phyloP scores from a whole-genome alignment of 2,888 invertebrate genomes.

The Tipula helvola region DNA sequence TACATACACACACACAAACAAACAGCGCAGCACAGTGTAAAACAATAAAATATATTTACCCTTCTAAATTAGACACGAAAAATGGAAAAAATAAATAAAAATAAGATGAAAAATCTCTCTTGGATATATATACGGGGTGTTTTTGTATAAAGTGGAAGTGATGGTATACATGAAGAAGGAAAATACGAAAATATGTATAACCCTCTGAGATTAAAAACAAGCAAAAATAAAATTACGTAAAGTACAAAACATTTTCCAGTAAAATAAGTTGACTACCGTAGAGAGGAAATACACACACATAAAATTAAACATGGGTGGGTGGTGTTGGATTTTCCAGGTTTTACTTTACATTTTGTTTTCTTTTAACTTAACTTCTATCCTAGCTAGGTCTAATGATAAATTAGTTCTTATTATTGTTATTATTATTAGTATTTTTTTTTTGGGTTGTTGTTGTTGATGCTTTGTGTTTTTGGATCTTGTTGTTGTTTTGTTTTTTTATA shows the following conservation, averaged over 20 bases:
- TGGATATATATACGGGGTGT: neutral
- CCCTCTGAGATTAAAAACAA: neutral
- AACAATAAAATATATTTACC: neutral
- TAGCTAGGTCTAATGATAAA: conserved; percentile 4
- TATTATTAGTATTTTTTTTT: neutral
- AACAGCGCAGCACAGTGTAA: neutral
- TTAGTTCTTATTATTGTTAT: neutral
- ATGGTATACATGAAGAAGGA: neutral
- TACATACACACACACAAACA: neutral
- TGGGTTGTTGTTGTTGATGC: neutral
- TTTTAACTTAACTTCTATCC: neutral
- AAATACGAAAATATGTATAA: neutral
- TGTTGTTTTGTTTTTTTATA: neutral
- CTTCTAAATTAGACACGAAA: neutral
- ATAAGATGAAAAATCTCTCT: neutral
- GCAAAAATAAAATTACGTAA: neutral
- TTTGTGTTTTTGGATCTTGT: neutral
- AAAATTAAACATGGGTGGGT: neutral
- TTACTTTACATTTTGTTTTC: neutral
- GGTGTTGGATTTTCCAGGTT: neutral
- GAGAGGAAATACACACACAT: neutral
- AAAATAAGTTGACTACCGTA: neutral
- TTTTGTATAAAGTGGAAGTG: no score
- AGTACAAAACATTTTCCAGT: neutral
- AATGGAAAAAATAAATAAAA: neutral